Conservation (phyloP, 92 coral and sea anemone species). For the Zoanthus gigantus region DNA sequence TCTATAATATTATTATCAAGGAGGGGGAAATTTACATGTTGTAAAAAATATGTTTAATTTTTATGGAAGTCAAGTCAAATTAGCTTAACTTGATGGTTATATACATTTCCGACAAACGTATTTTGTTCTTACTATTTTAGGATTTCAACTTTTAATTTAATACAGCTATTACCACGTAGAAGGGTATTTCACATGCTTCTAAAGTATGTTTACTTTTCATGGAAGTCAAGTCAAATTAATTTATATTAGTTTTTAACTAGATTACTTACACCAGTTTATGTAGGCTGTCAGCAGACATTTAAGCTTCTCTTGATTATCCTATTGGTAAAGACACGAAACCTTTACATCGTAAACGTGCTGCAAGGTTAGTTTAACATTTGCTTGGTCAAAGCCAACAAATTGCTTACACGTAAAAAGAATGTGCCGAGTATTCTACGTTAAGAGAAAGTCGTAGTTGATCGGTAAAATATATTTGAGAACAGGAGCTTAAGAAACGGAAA, state of each 20-base stretch:
- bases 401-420: too few species aligned
- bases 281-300: conserved; percentile 47
- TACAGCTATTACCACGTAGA: too few species aligned
- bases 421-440: too few species aligned
- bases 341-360: background rate
- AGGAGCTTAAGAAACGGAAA: too few species aligned
- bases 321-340: background rate
- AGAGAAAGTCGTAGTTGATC: too few species aligned
- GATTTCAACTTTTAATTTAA: too few species aligned
- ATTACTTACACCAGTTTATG: conserved; percentile 31
- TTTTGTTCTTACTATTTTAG: too few species aligned
- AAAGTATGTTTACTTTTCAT: background rate
- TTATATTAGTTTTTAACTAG: background rate
- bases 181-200: background rate
- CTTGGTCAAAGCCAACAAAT: too few species aligned
- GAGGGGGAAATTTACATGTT: too few species aligned
- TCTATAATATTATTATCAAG: too few species aligned
- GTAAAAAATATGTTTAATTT: background rate
- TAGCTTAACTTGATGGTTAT: background rate
- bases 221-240: background rate
- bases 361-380: background rate
- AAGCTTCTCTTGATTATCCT: conserved; percentile 54
- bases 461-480: too few species aligned
- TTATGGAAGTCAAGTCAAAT: background rate
- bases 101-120: too few species aligned